Percentiles rank a stretch among this genome's conserved stretches.
These are phyloP conservation scores for Gymnocheta viridis DNA, from an alignment of 2,888 invertebrate genomes.

Conservation along the genomic window DNA sequence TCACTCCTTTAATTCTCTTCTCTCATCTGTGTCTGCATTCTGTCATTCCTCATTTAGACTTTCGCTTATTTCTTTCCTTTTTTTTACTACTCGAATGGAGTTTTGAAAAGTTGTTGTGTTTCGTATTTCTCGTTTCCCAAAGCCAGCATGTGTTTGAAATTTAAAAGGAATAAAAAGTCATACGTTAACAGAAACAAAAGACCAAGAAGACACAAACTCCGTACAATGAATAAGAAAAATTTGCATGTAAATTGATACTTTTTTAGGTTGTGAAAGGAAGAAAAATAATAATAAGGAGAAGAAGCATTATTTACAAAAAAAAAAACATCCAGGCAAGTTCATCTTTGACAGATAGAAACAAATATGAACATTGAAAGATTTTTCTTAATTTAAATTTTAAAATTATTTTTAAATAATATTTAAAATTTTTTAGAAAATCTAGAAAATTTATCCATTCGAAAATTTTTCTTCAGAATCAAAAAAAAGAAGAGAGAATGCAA, in stretches of 20 bases:
- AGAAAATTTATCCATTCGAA: background rate
- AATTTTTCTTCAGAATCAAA: too few relatives aligned
- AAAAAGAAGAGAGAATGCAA: too few relatives aligned
- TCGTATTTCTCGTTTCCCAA: background rate
- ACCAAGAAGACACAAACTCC: background rate
- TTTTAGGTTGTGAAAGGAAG: conserved; percentile 23
- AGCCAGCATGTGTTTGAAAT: conserved; percentile 47
- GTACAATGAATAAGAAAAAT: conserved; percentile 26
- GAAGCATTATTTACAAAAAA: background rate
- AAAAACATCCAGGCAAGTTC: too few relatives aligned
- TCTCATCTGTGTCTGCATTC: background rate
- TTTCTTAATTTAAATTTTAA: background rate
- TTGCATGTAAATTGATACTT: conserved; percentile 61
- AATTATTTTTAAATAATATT: background rate
- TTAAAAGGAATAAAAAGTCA: conserved; percentile 45
- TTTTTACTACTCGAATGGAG: conserved; percentile 8
- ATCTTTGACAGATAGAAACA: conserved; percentile 2
- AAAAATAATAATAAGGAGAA: background rate
- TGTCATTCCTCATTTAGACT: conserved; percentile 2
- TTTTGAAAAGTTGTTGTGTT: conserved; percentile 27
- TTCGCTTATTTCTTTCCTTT: background rate
- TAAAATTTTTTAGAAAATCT: background rate
- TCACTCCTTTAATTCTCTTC: conserved; percentile 30
- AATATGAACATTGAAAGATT: background rate
- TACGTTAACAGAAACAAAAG: background rate